These are phyloP conservation scores for Clepsis dumicolana DNA, from an alignment of 2,888 invertebrate species.

Conservation along the genomic window DNA sequence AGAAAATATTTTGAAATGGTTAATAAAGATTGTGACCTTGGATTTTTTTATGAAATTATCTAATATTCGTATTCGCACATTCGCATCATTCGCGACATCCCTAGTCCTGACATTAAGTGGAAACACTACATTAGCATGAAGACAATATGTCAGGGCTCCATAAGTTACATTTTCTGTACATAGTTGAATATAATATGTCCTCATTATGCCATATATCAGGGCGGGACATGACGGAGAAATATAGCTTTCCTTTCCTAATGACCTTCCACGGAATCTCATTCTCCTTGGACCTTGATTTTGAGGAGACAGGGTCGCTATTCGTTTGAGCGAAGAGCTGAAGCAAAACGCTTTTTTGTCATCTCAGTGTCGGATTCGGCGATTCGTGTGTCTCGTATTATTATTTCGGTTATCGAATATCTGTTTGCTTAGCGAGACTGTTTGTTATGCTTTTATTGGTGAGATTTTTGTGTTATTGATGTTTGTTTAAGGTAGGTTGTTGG, in stretches of 20 bases:
- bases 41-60: too few relatives aligned
- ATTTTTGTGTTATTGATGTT: constrained; percentile 2
- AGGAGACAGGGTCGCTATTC: neutral
- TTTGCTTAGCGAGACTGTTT: constrained; percentile 14
- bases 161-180: constrained; percentile 38
- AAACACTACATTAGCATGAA: constrained; percentile 25
- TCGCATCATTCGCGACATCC: too few relatives aligned
- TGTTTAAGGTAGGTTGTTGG: neutral
- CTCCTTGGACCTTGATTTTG: neutral
- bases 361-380: constrained; percentile 9
- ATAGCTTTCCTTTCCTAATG: constrained; percentile 36
- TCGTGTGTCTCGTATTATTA: constrained; percentile 14
- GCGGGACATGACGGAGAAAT: constrained; percentile 32
- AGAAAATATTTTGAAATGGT: too few relatives aligned
- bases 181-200: constrained; percentile 40
- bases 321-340: neutral
- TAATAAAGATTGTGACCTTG: too few relatives aligned
- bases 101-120: constrained; percentile 18
- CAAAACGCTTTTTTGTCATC: constrained; percentile 19
- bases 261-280: neutral
- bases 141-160: constrained; percentile 31
- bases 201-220: constrained; percentile 40
- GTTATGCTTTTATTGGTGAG: constrained; percentile 6
- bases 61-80: too few relatives aligned
- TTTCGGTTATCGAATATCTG: constrained; percentile 23